Evolutionary conservation across 2,888 invertebrate species (phyloP).

Genomic region (Leptinotarsa tumamoca): DNA sequence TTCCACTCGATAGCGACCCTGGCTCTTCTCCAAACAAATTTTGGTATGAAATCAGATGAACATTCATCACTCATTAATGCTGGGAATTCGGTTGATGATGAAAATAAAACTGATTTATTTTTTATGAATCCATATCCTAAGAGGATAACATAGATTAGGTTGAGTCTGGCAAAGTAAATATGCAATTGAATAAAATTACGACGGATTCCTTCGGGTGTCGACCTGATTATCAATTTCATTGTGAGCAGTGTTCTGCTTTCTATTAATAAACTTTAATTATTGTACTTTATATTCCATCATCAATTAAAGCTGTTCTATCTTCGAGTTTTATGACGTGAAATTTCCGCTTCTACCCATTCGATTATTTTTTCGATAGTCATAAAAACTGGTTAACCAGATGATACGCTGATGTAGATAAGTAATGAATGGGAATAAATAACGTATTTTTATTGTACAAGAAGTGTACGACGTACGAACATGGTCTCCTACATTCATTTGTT

Average conservation of each 20-base stretch:
- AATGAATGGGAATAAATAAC: constrained; percentile 14
- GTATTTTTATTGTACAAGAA: constrained; percentile 17
- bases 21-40: too few species aligned
- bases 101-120: too few species aligned
- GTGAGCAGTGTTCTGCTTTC: neutral
- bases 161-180: too few species aligned
- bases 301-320: neutral
- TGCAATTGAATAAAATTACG: too few species aligned
- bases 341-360: constrained; percentile 10
- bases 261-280: constrained; percentile 10
- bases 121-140: too few species aligned
- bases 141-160: too few species aligned
- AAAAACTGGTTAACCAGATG: constrained; percentile 20
- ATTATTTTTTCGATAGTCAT: constrained; percentile 12
- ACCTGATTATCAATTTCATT: neutral
- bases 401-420: constrained; percentile 19
- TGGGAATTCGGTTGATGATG: too few species aligned
- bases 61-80: too few species aligned
- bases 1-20: too few species aligned
- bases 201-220: neutral
- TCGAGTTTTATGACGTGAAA: constrained; percentile 10
- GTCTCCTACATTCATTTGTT: constrained; percentile 29
- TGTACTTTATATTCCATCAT: constrained; percentile 2
- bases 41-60: too few species aligned
- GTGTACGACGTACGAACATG: constrained; percentile 20